Evolutionary conservation across 2,888 invertebrate species (phyloP).

Genomic region (Melangyna quadrimaculata): DNA sequence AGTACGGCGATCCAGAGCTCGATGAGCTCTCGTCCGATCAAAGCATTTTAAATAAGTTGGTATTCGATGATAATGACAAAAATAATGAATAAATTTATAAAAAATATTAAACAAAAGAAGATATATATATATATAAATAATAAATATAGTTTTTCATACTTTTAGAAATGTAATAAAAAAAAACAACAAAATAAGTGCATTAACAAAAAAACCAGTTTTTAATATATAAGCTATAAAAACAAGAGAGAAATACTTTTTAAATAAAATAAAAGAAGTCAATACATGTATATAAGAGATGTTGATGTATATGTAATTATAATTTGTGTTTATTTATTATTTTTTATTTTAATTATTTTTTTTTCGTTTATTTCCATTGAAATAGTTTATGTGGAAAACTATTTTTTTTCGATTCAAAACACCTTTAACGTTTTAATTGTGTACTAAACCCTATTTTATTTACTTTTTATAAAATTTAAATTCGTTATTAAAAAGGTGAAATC

Average conservation of each 20-base stretch:
- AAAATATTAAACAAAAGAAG: conserved; percentile 23
- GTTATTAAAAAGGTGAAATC: too few relatives aligned
- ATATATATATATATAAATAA: conserved; percentile 69
- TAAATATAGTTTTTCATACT: conserved; percentile 72
- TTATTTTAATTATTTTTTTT: background rate
- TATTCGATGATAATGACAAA: conserved; percentile 85
- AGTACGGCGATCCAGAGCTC: conserved; percentile 96
- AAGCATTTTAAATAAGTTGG: conserved; percentile 92
- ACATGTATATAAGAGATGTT: conserved; percentile 61
- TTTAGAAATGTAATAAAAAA: conserved; percentile 67
- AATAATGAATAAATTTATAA: conserved; percentile 61
- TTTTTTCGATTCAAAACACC: too few relatives aligned
- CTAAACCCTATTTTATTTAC: too few relatives aligned
- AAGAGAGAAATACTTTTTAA: conserved; percentile 66
- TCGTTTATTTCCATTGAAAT: background rate
- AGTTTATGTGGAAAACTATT: background rate
- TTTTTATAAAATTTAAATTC: too few relatives aligned
- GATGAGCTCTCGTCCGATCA: conserved; percentile 90
- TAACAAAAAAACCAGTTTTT: conserved; percentile 71
- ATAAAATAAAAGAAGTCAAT: conserved; percentile 65
- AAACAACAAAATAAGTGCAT: conserved; percentile 69
- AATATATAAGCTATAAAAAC: conserved; percentile 57
- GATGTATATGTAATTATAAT: conserved; percentile 48
- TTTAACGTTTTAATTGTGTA: too few relatives aligned
- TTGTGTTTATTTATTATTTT: conserved; percentile 27